These are phyloP conservation scores for Drosophila barbarae DNA, from an alignment of 2,888 invertebrate genomes.

Conservation along the genomic window DNA sequence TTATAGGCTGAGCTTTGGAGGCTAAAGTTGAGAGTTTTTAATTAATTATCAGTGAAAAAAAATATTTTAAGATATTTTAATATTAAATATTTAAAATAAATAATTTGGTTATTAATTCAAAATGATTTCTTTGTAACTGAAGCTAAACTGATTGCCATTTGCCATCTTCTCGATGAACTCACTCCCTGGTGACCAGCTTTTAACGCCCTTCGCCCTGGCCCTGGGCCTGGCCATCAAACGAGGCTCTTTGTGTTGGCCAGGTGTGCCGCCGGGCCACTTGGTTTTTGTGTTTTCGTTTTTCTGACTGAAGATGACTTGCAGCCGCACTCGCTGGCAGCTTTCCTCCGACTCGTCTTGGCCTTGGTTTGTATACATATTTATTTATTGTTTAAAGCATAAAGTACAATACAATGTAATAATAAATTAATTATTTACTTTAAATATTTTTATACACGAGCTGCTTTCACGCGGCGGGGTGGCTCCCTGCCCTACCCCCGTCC, in stretches of 20 bases:
- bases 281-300: background rate
- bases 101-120: no score
- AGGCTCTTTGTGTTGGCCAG: conserved; percentile 1
- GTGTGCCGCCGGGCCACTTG: conserved; percentile 6
- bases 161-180: background rate
- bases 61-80: background rate
- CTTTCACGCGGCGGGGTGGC: conserved; percentile 1
- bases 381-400: conserved; percentile 42
- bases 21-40: background rate
- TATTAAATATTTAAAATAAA: no score
- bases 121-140: no score
- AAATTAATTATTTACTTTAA: conserved; percentile 63
- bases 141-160: background rate
- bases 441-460: conserved; percentile 50
- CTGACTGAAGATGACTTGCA: conserved; percentile 25
- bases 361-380: conserved; percentile 37
- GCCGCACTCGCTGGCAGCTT: conserved; percentile 15
- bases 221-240: conserved; percentile 11
- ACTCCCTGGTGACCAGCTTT: background rate
- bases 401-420: conserved; percentile 48
- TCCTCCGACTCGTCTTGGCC: conserved; percentile 1
- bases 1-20: background rate
- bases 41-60: background rate
- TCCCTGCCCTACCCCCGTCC: background rate
- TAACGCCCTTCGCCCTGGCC: background rate